A percentile compares a stretch with the other conserved stretches of the same genome.
phyloP scores from a whole-genome alignment of 2,113 vertebrate species.

The human region DNA sequence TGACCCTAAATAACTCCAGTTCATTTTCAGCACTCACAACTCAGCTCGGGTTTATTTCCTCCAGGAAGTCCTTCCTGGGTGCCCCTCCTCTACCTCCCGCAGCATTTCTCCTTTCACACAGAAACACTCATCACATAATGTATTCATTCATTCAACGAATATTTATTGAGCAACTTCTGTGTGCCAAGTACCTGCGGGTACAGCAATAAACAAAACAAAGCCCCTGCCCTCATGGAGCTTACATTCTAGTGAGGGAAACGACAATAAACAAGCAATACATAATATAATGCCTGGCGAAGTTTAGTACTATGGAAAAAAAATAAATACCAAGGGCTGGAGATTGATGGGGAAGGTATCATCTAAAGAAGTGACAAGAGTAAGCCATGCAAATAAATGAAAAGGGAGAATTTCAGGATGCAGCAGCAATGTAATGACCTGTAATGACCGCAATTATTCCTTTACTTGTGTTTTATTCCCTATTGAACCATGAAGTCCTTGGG shows the following conservation, averaged over 20 bases:
- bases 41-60: background rate
- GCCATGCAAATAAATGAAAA: background rate
- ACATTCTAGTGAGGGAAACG: conserved; percentile 60
- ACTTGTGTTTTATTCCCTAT: background rate
- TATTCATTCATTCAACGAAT: conserved; percentile 46
- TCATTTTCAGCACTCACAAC: background rate
- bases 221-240: conserved; percentile 62
- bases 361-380: conserved; percentile 18
- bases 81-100: background rate
- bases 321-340: background rate
- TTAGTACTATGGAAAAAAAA: background rate
- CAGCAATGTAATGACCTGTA: background rate
- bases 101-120: background rate
- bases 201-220: conserved; percentile 30
- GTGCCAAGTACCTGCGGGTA: conserved; percentile 1
- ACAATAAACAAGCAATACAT: background rate
- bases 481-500: background rate
- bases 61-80: background rate
- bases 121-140: conserved; percentile 50
- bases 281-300: background rate
- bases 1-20: background rate
- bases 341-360: background rate
- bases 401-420: background rate
- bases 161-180: conserved; percentile 71
- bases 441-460: background rate